phyloP scores from a whole-genome alignment of 2,888 invertebrate species.

The Callyntrura sp. region DNA sequence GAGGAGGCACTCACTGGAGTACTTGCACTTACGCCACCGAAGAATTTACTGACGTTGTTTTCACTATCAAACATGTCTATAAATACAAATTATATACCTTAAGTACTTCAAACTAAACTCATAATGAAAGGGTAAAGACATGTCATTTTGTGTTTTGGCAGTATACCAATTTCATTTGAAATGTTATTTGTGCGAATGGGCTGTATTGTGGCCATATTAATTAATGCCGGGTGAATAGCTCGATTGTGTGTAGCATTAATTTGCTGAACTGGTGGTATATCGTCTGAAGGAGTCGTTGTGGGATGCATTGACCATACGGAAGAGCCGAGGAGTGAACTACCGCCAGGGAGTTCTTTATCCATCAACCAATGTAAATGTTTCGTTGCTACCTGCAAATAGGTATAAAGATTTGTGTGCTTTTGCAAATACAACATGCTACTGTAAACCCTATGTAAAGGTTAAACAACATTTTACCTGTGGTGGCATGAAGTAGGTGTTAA shows the following conservation, averaged over 20 bases:
- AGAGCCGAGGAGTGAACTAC: constrained; percentile 82
- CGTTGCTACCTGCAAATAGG: constrained; percentile 80
- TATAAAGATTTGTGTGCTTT: too few species aligned
- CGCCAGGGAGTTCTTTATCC: constrained; percentile 83
- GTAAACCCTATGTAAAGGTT: neutral
- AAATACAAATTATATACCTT: neutral
- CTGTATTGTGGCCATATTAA: constrained; percentile 9
- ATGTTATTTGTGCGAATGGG: constrained; percentile 50
- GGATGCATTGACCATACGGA: constrained; percentile 84
- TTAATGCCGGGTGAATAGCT: constrained; percentile 27
- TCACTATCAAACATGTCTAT: constrained; percentile 54
- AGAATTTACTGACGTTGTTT: constrained; percentile 69
- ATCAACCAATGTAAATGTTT: constrained; percentile 83
- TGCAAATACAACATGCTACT: too few species aligned
- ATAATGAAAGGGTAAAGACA: too few species aligned
- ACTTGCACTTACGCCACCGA: constrained; percentile 62
- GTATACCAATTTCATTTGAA: constrained; percentile 38
- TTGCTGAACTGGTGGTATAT: constrained; percentile 47
- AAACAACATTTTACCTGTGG: constrained; percentile 79
- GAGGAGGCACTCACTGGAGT: constrained; percentile 53
- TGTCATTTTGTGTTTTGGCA: neutral
- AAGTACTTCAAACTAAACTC: neutral
- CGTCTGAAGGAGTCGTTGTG: constrained; percentile 64
- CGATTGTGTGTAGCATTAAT: constrained; percentile 43
- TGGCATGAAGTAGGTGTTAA: constrained; percentile 82